Conservation (phyloP, 1,140 invertebrate species). For the Aphaenogaster rudis region DNA sequence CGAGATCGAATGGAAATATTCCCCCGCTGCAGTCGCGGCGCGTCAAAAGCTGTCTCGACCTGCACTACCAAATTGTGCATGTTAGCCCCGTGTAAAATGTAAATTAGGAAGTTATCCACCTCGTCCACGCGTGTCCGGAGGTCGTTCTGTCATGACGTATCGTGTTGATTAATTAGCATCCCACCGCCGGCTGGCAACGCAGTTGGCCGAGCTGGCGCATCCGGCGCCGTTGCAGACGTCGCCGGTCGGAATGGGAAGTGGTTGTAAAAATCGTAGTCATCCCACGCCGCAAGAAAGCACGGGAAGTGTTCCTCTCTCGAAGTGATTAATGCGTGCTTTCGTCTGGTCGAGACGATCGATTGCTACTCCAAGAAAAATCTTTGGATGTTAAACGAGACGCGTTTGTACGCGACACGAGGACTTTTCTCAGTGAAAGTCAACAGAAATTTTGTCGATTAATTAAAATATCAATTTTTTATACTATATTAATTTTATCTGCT, state of each 20-base stretch:
- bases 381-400: neutral
- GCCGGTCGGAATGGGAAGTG: conserved; percentile 27
- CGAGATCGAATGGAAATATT: conserved; percentile 39
- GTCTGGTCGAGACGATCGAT: conserved; percentile 34
- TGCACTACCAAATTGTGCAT: conserved; percentile 57
- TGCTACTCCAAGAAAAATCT: neutral
- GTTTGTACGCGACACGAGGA: neutral
- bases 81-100: conserved; percentile 58
- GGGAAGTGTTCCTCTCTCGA: conserved; percentile 5
- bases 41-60: conserved; percentile 50
- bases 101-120: conserved; percentile 62
- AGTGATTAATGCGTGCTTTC: conserved; percentile 51
- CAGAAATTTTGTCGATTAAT: neutral
- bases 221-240: conserved; percentile 28
- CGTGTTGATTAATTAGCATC: conserved; percentile 64
- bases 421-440: neutral
- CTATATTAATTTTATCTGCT: neutral
- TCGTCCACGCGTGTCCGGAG: conserved; percentile 60
- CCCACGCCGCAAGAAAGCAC: conserved; percentile 45
- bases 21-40: conserved; percentile 20
- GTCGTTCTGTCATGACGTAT: conserved; percentile 62
- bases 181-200: conserved; percentile 30
- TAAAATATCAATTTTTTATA: neutral
- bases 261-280: conserved; percentile 49
- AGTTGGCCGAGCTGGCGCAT: conserved; percentile 20